These are phyloP conservation scores for Pseudobourletiella spinata DNA, from an alignment of 1,140 invertebrate genomes.

Conservation along the genomic window DNA sequence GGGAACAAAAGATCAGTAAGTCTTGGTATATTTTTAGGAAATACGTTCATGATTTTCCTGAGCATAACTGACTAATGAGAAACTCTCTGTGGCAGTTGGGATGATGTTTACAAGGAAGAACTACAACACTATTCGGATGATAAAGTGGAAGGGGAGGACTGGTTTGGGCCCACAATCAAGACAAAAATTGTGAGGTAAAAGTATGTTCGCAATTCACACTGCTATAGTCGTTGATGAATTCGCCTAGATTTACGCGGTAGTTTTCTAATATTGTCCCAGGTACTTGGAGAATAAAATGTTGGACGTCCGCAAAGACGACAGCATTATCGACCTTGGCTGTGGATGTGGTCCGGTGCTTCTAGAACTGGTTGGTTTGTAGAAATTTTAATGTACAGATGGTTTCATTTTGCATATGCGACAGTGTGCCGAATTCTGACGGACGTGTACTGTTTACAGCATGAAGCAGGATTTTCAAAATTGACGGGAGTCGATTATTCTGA, in stretches of 20 bases:
- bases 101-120: not conserved
- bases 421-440: too few relatives aligned
- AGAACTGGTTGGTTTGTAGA: not conserved
- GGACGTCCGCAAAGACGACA: too few relatives aligned
- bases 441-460: not conserved
- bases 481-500: not conserved
- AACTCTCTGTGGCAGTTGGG: not conserved
- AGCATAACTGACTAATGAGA: not conserved
- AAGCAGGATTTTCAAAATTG: conserved; percentile 5
- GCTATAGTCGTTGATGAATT: too few relatives aligned
- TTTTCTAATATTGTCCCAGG: too few relatives aligned
- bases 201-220: not conserved
- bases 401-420: too few relatives aligned
- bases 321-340: conserved; percentile 1
- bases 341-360: not conserved
- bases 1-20: conserved; percentile 1
- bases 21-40: not conserved
- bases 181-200: not conserved
- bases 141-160: not conserved
- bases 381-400: too few relatives aligned
- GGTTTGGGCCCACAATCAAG: not conserved
- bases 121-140: not conserved
- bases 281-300: too few relatives aligned
- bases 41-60: not conserved
- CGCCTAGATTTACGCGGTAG: too few relatives aligned